Conservation (phyloP, 2,888 invertebrate genomes). For the Taphrorychus bicolor region DNA sequence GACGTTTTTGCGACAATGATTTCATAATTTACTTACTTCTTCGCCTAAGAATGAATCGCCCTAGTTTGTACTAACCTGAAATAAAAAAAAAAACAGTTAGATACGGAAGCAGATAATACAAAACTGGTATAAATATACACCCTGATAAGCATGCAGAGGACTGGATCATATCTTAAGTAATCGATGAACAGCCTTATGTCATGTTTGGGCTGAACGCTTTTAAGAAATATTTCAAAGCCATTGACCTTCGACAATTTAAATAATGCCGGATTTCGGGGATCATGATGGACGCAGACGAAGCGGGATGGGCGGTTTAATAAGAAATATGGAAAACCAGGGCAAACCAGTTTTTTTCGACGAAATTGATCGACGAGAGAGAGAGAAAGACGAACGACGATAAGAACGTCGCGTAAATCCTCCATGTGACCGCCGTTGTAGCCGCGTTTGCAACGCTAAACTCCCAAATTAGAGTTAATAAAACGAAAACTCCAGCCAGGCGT, state of each 20-base stretch:
- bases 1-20: no score
- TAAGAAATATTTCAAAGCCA: neutral
- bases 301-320: conserved; percentile 11
- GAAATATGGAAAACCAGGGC: conserved; percentile 15
- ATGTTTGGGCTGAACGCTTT: no score
- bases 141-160: no score
- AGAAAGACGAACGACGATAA: neutral
- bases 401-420: neutral
- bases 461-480: neutral
- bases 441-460: neutral
- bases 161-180: no score
- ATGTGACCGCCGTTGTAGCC: neutral
- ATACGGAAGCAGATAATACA: no score
- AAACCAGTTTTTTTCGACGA: conserved; percentile 15
- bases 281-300: conserved; percentile 2
- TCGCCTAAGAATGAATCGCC: no score
- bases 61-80: no score
- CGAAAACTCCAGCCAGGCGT: conserved; percentile 44
- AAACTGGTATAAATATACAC: no score
- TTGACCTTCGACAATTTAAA: conserved; percentile 9
- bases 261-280: neutral
- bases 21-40: no score
- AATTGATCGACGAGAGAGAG: no score
- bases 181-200: no score
- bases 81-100: no score